Base-by-base conservation (phyloP, 2,113 vertebrate species). In the Silurus meridionalis region DNA sequence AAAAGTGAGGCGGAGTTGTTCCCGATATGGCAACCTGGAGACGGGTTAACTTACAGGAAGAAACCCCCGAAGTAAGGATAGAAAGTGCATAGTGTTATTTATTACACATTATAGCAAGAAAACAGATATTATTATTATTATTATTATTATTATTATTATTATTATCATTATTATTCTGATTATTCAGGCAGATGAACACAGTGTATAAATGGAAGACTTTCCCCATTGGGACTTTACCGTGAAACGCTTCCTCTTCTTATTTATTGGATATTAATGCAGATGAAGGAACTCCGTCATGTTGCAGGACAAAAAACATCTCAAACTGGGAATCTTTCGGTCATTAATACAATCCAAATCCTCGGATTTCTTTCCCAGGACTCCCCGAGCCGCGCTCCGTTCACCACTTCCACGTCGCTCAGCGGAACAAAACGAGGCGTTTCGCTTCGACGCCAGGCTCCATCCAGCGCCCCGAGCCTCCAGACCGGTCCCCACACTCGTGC, bases 341-440 rank as follows among this genome's bases (percentile, higher is more conserved):
- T 37, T 37, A 37, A 37, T 37, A 37, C 37, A 37, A 37, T 37
- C 37, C 37, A 82, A 82, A 82, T 0, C 2, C 13, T 8, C 53
- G 25, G 10, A 0, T 21, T 80, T 71, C 17, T 64, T 58, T 69
- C n/a, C 66, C 37, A 25, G 6, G 48, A 21, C 7, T 17, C 28
- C 15, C 19, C 84, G 84, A 85, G 85, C 87, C 72, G 89, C 25
- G 21, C 8, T 25, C 87, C 90, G 91, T 67, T 84, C 87, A 48
- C 53, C 48, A 63, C 75, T 57, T 91, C 92, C 91, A 85, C 92
- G 91, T 91, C 90, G 88, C 53, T 79, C 1, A 57, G 89, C 75
- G 87, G 90, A 92, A 93, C 92, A 93, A 94, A 93, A 61, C 23
- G 93, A 91, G 37, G 1, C 37, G 37, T 37, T 37, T 48, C 61